Evolutionary conservation across 2,888 invertebrate genomes (phyloP), one percentile per base, ranked within the genome.

Genomic region (Drosophila eohydei): DNA sequence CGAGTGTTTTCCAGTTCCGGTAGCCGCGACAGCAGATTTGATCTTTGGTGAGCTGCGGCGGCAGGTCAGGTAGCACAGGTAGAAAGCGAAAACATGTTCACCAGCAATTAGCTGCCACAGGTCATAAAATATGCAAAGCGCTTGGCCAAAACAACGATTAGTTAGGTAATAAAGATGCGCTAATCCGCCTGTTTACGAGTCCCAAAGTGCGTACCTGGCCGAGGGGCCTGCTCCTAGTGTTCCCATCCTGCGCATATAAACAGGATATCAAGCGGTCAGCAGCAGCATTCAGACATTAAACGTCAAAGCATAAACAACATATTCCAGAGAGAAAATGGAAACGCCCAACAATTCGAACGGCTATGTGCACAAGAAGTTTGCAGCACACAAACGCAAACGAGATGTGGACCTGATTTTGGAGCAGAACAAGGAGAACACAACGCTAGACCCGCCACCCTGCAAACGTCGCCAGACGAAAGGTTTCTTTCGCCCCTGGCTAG

Each of bases 291-390:
- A 46, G 32, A 46, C 48, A 72, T 7, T 55, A 62, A 76, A 73
- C 76, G 71, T 78, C 70, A 60, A 69, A 58, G 75, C 50, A 75
- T 55, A 52, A 36, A 52, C 52, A 52, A 52, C 52, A 52, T 74
- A 86, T 80, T 87, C 46, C 67, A 71, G 50, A 12, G 28, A 50
- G 52, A 50, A 50, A 41, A 34, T 72, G 34, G 67, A 67, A 48
- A 43, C 11, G 8, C 8, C 41, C 44, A 32, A 0, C 11, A 26
- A 58, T 12, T 16, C 51, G 4, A 41, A 38, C 36, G 43, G 12
- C 6, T 86, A 88, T 41, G 41, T 61, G 32, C 89, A 88, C 51
- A 82, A 90, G 58, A 86, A 89, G 60, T 80, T 88, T 41, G 50
- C 67, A 0, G 30, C 67, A 0, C 65, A 69, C 26, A 75, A 77